phyloP scores from a whole-genome alignment of 2,113 vertebrate species.

The Apeltes quadracus region DNA sequence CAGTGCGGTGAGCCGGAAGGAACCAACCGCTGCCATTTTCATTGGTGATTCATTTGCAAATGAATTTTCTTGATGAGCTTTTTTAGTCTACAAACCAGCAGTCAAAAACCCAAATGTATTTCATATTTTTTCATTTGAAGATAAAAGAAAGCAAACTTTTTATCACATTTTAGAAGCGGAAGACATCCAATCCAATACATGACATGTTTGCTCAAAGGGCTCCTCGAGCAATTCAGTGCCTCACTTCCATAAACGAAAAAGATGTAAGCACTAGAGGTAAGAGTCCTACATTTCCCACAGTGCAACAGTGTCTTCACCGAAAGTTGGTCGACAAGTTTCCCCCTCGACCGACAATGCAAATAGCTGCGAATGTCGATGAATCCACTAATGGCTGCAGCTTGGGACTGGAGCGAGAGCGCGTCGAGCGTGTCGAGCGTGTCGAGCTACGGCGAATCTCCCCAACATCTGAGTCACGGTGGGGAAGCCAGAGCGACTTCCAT shows the following conservation, averaged over 20 bases:
- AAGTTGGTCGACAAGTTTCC: no score
- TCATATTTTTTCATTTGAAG: neutral
- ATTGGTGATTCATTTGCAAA: neutral
- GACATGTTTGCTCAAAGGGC: neutral
- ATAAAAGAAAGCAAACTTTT: neutral
- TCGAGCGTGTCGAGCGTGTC: no score
- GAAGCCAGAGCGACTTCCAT: neutral
- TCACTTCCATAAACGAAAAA: neutral
- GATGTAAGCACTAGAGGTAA: neutral
- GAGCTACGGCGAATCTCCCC: no score
- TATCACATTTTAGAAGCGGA: neutral
- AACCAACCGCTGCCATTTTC: neutral
- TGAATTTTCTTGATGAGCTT: no score
- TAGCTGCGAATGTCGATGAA: neutral
- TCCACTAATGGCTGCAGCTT: neutral
- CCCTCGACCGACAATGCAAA: neutral
- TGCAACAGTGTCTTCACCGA: neutral
- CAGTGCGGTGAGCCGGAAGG: neutral
- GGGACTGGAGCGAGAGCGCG: neutral
- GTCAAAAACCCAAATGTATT: neutral
- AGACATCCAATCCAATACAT: neutral
- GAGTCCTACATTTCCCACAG: constrained; percentile 2
- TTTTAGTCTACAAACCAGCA: no score
- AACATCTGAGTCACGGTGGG: constrained; percentile 10
- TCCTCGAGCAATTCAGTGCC: neutral